Evolutionary conservation across 2,888 invertebrate species (phyloP).

Genomic region (Nomada goodeniana): DNA sequence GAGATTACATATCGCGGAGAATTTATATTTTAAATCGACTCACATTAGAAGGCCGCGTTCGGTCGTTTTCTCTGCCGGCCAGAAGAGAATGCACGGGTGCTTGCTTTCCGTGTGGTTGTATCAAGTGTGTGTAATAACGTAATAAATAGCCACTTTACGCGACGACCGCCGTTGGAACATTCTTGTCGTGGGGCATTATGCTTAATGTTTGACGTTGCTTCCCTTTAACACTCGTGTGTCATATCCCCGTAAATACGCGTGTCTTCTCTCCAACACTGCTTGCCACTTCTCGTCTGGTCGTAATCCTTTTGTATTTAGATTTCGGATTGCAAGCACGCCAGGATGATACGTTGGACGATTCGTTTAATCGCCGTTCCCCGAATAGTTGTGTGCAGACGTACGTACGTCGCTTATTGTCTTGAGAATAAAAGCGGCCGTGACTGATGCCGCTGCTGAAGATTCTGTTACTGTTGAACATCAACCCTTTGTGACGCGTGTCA

Average conservation of each 20-base stretch:
- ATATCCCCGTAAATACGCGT: conserved; percentile 41
- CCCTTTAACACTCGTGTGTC: conserved; percentile 63
- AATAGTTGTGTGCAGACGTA: conserved; percentile 4
- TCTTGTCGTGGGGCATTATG: conserved; percentile 74
- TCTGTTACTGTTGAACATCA: background rate
- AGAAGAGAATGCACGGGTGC: conserved; percentile 60
- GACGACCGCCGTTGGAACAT: conserved; percentile 73
- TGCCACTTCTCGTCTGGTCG: conserved; percentile 9
- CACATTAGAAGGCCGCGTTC: conserved; percentile 75
- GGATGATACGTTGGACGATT: conserved; percentile 33
- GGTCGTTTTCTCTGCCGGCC: conserved; percentile 61
- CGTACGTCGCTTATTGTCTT: background rate
- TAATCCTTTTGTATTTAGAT: conserved; percentile 51
- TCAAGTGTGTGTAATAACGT: conserved; percentile 81
- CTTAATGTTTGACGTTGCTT: conserved; percentile 79
- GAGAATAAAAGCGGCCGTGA: background rate
- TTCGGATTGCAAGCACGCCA: conserved; percentile 42
- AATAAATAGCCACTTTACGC: conserved; percentile 81
- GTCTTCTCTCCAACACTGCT: conserved; percentile 30
- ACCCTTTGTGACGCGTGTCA: background rate
- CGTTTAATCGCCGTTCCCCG: conserved; percentile 48
- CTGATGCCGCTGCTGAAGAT: background rate
- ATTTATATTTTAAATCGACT: conserved; percentile 82
- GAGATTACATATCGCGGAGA: conserved; percentile 76
- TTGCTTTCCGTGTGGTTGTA: conserved; percentile 71